phyloP scores from a whole-genome alignment of 2,888 invertebrate species.

The Nephrocerus scutellatus region DNA sequence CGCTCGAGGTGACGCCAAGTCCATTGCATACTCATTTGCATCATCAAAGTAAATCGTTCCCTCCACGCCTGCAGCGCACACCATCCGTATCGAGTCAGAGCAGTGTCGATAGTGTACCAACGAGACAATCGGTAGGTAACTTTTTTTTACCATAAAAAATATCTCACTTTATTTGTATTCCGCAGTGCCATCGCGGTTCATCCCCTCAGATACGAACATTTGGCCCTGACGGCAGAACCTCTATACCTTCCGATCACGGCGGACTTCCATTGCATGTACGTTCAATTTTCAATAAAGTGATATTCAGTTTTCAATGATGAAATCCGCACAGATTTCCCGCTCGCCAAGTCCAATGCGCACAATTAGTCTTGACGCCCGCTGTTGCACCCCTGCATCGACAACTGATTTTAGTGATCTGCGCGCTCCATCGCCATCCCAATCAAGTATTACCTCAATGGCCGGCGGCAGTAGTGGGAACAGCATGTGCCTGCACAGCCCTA shows the following conservation, averaged over 20 bases:
- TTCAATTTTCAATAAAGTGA: not conserved
- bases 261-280: conserved; percentile 36
- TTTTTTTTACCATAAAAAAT: not conserved
- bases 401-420: conserved; percentile 47
- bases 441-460: conserved; percentile 60
- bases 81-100: conserved; percentile 78
- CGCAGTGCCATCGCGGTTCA: conserved; percentile 67
- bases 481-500: conserved; percentile 35
- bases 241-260: conserved; percentile 43
- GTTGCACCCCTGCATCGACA: conserved; percentile 52
- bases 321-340: conserved; percentile 49
- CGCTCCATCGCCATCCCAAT: conserved; percentile 63
- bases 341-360: conserved; percentile 75
- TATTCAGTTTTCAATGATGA: no score
- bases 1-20: conserved; percentile 54
- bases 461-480: conserved; percentile 31
- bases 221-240: conserved; percentile 69
- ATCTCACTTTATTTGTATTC: not conserved
- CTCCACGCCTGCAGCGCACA: conserved; percentile 65
- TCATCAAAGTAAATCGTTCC: conserved; percentile 64
- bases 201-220: conserved; percentile 79
- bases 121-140: conserved; percentile 50
- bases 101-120: conserved; percentile 69
- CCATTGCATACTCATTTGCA: conserved; percentile 53
- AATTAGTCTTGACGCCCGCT: conserved; percentile 68